Conservation (phyloP, 1,140 invertebrate genomes). For the Sycobia sp. region DNA sequence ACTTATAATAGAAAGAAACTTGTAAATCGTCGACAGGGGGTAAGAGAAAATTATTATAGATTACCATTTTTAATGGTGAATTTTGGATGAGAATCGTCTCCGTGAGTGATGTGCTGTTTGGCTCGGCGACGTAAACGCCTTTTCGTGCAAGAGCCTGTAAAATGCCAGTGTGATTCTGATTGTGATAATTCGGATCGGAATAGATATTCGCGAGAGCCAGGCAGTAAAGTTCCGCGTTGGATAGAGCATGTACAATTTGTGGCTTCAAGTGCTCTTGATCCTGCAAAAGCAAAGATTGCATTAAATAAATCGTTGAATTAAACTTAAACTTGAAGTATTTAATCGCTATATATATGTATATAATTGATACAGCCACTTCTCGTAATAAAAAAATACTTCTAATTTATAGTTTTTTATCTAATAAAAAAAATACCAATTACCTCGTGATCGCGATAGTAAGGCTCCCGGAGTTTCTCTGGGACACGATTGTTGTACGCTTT, state of each 20-base stretch:
- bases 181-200: constrained; percentile 93
- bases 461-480: constrained; percentile 90
- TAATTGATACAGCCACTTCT: no score
- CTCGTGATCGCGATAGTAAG: constrained; percentile 95
- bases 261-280: constrained; percentile 93
- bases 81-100: constrained; percentile 96
- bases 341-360: no score
- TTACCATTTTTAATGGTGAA: constrained; percentile 92
- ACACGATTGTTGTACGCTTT: constrained; percentile 96
- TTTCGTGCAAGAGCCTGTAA: constrained; percentile 90
- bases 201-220: constrained; percentile 95
- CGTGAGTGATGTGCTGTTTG: constrained; percentile 85
- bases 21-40: no score
- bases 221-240: constrained; percentile 96
- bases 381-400: no score
- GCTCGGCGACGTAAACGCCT: constrained; percentile 85
- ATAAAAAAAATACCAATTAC: constrained; percentile 58
- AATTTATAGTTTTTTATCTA: no score
- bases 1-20: no score
- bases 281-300: constrained; percentile 67
- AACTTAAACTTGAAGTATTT: no score
- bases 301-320: no score
- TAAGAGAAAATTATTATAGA: no score
- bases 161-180: constrained; percentile 92
- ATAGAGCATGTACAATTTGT: constrained; percentile 86